Base-by-base conservation (phyloP, 1,140 invertebrate genomes). In the Portunus trituberculatus region DNA sequence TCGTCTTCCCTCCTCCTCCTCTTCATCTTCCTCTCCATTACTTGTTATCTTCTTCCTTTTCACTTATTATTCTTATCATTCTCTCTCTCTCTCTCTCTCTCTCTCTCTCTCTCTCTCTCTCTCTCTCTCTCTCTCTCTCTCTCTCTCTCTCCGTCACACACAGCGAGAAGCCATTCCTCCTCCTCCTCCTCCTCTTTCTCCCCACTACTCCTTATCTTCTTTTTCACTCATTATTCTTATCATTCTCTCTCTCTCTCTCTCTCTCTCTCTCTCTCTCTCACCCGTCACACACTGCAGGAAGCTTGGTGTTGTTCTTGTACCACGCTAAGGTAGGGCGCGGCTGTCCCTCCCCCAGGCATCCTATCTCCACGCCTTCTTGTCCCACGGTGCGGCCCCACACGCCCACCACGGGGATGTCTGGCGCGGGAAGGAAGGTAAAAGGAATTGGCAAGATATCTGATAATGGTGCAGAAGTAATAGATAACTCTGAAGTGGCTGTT, bases 271-370 rank as follows among this genome's bases (percentile, higher is more conserved):
- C 86, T 25, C 10, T 16, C 48, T 52, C 95, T 46, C 83, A 95
- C 95, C 91, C 83, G 7, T 45, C 45, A 39, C 91, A 95, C 8
- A 4, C 31, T 0, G 45, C 28, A 14, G 76, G 12, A 3, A 95
- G 48, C n/a, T 45, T 52, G 14, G 95, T 93, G 86, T 93, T 93
- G 67, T 95, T 95, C 31, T 39, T 91, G 48, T 95, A 95, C 95
- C 95, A 95, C 12, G 29, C 86, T 20, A 83, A 10, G 4, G 91
- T 2, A 7, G 95, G 95, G 10, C 31, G 84, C 29, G 95, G 95
- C 0, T 46, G 87, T 20, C 91, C 95, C 86, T 95, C 95, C 39
- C 28, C 95, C 20, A 95, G 52, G 29, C 95, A 95, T 4, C 95
- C 95, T 0, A 95, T 25, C 52, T 95, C 95, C 84, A 95, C 91